phyloP scores from a whole-genome alignment of 2,888 invertebrate genomes.

The Biston betularia region DNA sequence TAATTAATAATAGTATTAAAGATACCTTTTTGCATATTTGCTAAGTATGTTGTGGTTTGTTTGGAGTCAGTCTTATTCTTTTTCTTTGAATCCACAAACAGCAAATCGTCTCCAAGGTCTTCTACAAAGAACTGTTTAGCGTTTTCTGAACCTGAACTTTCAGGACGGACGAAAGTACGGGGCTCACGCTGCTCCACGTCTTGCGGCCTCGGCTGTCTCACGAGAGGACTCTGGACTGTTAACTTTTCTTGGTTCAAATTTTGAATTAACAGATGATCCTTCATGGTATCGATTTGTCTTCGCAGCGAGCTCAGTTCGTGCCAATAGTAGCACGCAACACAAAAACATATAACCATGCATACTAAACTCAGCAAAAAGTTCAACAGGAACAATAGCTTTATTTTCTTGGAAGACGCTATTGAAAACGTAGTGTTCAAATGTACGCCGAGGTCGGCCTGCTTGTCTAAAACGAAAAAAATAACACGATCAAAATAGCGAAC shows the following conservation, averaged over 20 bases:
- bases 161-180: constrained; percentile 49
- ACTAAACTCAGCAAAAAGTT: constrained; percentile 77
- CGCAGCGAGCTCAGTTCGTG: constrained; percentile 76
- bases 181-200: constrained; percentile 56
- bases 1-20: not conserved
- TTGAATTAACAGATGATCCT: constrained; percentile 69
- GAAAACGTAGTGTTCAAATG: constrained; percentile 81
- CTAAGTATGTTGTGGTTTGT: constrained; percentile 44
- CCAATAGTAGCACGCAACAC: constrained; percentile 78
- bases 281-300: constrained; percentile 70
- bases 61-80: constrained; percentile 60
- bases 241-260: constrained; percentile 62
- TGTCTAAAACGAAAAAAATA: constrained; percentile 66
- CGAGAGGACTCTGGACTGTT: constrained; percentile 63
- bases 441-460: constrained; percentile 77
- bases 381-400: constrained; percentile 75
- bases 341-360: constrained; percentile 74
- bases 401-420: constrained; percentile 83
- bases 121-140: constrained; percentile 71
- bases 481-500: constrained; percentile 40
- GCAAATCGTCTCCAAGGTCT: constrained; percentile 74
- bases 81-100: constrained; percentile 74
- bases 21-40: constrained; percentile 68
- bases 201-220: constrained; percentile 53
- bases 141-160: constrained; percentile 52